A percentile compares a stretch with the other conserved stretches of the same genome.
Evolutionary conservation across 2,113 vertebrate species (phyloP).

Genomic region (Myrmophylax atrothorax): DNA sequence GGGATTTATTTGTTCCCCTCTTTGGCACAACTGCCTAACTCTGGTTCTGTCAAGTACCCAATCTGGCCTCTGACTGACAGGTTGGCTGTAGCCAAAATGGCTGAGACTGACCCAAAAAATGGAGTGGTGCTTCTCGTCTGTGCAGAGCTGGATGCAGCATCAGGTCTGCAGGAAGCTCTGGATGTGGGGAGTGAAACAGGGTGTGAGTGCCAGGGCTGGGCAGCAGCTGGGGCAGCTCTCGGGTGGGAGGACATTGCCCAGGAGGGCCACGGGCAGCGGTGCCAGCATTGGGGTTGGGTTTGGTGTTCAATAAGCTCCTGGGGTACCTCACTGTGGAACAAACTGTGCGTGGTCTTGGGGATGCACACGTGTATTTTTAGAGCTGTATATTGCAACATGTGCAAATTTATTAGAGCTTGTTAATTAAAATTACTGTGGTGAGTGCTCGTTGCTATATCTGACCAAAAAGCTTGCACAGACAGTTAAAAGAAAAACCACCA

Average conservation of each 20-base stretch:
- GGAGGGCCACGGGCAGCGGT: background rate
- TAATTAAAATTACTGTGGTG: slow-evolving; percentile 58
- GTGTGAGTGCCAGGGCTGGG: background rate
- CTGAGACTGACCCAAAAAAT: background rate
- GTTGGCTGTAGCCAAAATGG: background rate
- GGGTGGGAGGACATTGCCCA: fast-evolving
- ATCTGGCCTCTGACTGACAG: background rate
- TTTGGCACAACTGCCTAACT: background rate
- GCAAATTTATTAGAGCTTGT: slow-evolving; percentile 61
- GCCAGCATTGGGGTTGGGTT: fast-evolving
- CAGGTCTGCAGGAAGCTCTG: background rate
- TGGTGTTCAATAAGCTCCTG: background rate
- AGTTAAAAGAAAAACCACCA: slow-evolving; percentile 21
- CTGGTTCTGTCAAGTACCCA: background rate
- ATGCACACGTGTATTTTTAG: background rate
- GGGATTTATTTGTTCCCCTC: background rate
- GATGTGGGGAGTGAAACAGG: fast-evolving
- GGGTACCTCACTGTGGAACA: background rate
- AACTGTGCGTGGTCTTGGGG: background rate
- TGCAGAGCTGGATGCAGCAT: background rate
- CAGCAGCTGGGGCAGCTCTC: fast-evolving
- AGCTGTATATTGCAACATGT: slow-evolving; percentile 20
- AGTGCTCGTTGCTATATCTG: slow-evolving; percentile 38
- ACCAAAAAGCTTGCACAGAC: slow-evolving; percentile 1
- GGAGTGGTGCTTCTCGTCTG: background rate